These are phyloP conservation scores for Diadophis punctatus DNA, from an alignment of 2,113 vertebrate species.

Conservation along the genomic window DNA sequence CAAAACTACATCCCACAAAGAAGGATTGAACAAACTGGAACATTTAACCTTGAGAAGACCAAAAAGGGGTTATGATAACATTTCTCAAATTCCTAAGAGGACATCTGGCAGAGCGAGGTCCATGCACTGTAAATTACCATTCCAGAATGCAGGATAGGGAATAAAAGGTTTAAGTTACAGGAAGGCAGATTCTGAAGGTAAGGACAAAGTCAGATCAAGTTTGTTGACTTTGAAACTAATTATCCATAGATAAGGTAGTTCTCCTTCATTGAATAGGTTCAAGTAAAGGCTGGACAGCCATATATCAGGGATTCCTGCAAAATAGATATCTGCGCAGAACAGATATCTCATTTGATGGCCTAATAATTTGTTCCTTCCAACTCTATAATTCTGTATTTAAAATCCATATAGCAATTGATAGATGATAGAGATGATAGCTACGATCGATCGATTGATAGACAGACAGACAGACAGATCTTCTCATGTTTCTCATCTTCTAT, in stretches of 20 bases:
- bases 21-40: not conserved
- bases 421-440: too few relatives aligned
- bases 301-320: not conserved
- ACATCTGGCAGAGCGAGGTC: not conserved
- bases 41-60: not conserved
- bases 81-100: not conserved
- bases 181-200: not conserved
- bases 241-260: not conserved
- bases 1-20: not conserved
- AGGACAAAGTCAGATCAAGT: not conserved
- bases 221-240: not conserved
- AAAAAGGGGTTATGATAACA: not conserved
- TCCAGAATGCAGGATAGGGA: not conserved
- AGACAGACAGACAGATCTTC: too few relatives aligned
- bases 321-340: not conserved
- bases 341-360: not conserved
- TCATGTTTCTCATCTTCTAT: too few relatives aligned
- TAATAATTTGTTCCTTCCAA: not conserved
- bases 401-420: not conserved
- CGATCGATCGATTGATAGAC: too few relatives aligned
- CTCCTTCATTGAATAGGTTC: not conserved
- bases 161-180: not conserved
- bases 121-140: not conserved
- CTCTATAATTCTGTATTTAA: not conserved
- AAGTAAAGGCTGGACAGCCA: not conserved